Evolutionary conservation across 1,140 invertebrate genomes (phyloP), one percentile per base, ranked within the genome.

Genomic region (Drosophila miranda): DNA sequence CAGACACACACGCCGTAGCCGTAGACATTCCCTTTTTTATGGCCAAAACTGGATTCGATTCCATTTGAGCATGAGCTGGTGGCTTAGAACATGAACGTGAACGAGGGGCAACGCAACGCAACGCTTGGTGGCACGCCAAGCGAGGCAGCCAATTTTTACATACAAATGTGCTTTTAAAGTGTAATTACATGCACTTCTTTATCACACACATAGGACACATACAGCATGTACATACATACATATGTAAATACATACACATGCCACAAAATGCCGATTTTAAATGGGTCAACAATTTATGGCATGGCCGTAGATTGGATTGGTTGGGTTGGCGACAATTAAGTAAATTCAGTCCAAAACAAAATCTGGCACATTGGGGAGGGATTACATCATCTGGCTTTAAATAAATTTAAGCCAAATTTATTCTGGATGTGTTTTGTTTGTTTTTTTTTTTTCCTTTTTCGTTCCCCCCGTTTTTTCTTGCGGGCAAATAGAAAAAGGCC

Each of bases 111-210:
- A 51, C 19, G 19, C 19, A 19, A 19, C 19, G 75, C 64, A 44
- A 51, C 62, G 30, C 30, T 30, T 30, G 7, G 7, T 30, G 28
- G 7, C 28, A 6, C 28, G 30, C 30, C 30, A 13, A 52, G 14
- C 38, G 45, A 43, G 54, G 21, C 55, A 50, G 51, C 51, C 16
- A 13, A 58, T 60, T 75, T 83, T 74, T 81, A 81, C 72, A 86
- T 86, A 73, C 68, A 74, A 86, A 86, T 84, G 63, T 70, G 62
- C 64, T 80, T 80, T 81, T 80, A 69, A 86, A 76, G 71, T 56
- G 72, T 84, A 86, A 80, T 86, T 84, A 84, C 80, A 84, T 84
- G 80, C 80, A 86, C 67, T 86, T 81, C 50, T 80, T 80, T 86
- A 86, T 84, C 72, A 71, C 70, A 52, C 44, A 21, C 13, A 38